Conservation (phyloP, 2,113 vertebrate species). For the Odontophorus gujanensis region DNA sequence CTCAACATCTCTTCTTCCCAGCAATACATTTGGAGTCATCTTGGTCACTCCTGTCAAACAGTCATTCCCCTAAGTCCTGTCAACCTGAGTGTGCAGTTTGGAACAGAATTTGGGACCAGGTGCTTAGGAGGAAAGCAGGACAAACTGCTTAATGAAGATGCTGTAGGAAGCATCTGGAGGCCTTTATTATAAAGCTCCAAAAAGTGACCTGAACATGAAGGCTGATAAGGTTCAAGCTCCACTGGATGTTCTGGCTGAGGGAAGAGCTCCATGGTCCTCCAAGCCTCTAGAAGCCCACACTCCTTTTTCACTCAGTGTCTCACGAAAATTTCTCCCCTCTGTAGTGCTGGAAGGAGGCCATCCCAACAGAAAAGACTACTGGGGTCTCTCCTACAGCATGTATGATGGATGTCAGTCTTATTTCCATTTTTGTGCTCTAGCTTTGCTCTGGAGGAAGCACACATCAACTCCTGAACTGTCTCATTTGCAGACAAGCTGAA, state of each 20-base stretch:
- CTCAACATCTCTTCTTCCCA: neutral
- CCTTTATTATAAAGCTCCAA: neutral
- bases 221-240: neutral
- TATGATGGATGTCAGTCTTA: neutral
- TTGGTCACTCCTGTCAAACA: neutral
- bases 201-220: rapidly evolving
- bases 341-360: neutral
- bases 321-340: neutral
- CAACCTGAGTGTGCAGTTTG: neutral
- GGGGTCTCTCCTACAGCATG: neutral
- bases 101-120: neutral
- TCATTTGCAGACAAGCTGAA: neutral
- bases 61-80: neutral
- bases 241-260: neutral
- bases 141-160: neutral
- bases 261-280: neutral
- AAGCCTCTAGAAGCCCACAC: neutral
- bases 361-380: neutral
- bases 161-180: neutral
- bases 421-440: neutral
- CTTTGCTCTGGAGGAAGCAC: neutral
- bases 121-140: neutral
- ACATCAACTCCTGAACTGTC: neutral
- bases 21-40: no score
- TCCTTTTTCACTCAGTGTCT: neutral